These are phyloP conservation scores for Phaethon lepturus DNA, from an alignment of 2,113 vertebrate species.

Conservation along the genomic window DNA sequence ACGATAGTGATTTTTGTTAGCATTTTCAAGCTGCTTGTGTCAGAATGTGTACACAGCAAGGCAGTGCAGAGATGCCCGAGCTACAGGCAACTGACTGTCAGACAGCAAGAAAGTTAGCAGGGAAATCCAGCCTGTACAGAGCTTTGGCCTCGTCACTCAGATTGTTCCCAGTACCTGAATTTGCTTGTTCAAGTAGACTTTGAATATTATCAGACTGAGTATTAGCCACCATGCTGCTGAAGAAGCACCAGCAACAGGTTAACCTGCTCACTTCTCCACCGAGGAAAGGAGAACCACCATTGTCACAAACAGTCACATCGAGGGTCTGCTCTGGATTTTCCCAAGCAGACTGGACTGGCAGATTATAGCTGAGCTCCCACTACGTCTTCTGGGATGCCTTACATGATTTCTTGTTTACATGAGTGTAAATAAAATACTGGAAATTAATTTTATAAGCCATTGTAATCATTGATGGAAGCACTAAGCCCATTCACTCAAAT, in stretches of 20 bases:
- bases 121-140: not conserved
- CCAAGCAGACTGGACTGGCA: not conserved
- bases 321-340: not conserved
- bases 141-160: not conserved
- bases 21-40: not conserved
- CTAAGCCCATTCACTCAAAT: not conserved
- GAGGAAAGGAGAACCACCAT: not conserved
- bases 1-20: not conserved
- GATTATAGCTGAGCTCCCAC: not conserved
- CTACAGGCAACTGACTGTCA: not conserved
- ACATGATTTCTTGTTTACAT: not conserved
- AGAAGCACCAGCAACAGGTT: not conserved
- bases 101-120: not conserved
- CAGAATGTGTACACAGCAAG: not conserved
- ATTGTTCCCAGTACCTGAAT: not conserved
- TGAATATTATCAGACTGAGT: no score
- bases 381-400: not conserved
- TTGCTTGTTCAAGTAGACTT: not conserved
- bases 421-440: not conserved
- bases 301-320: fast-evolving
- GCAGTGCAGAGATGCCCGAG: not conserved
- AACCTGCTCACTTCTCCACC: not conserved
- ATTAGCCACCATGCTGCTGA: not conserved
- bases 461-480: not conserved
- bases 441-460: not conserved